A percentile compares a stretch with the other conserved stretches of the same genome.
Evolutionary conservation across 2,797 vertebrate species (phyloP).

Genomic region (Anniella stebbinsi): DNA sequence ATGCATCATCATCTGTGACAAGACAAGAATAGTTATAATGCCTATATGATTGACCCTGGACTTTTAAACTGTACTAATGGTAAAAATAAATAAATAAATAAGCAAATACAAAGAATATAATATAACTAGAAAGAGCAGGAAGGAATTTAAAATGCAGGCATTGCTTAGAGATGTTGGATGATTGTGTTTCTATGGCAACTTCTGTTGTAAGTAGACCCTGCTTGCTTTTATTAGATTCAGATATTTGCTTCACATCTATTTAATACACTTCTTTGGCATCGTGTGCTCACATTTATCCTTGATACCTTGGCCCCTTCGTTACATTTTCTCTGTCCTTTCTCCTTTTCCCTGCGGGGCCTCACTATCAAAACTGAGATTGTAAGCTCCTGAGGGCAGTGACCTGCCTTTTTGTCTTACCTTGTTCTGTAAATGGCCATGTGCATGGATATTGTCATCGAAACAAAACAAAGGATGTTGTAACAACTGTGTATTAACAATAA

Average conservation of each 20-base stretch:
- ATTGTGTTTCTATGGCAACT: constrained; percentile 51
- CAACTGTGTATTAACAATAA: background rate
- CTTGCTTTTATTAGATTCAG: constrained; percentile 43
- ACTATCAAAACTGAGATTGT: background rate
- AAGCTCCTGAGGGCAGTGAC: background rate
- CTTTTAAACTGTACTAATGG: background rate
- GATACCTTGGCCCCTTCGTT: background rate
- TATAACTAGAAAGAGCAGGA: background rate
- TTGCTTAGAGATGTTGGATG: constrained; percentile 16
- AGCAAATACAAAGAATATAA: accelerated
- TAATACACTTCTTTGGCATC: background rate
- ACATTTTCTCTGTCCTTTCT: background rate
- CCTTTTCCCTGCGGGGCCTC: background rate
- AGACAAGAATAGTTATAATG: background rate
- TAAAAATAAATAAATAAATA: accelerated
- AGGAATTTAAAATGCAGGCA: constrained; percentile 18
- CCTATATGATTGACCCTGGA: background rate
- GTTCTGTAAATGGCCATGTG: background rate
- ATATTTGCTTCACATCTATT: constrained; percentile 27
- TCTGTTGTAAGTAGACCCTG: constrained; percentile 26
- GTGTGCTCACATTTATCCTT: background rate
- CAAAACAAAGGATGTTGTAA: background rate
- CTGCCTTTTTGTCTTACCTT: background rate
- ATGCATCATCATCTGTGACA: background rate
- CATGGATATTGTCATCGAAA: background rate